Evolutionary conservation across 2,888 invertebrate genomes (phyloP).

Genomic region (Elysia crispata): DNA sequence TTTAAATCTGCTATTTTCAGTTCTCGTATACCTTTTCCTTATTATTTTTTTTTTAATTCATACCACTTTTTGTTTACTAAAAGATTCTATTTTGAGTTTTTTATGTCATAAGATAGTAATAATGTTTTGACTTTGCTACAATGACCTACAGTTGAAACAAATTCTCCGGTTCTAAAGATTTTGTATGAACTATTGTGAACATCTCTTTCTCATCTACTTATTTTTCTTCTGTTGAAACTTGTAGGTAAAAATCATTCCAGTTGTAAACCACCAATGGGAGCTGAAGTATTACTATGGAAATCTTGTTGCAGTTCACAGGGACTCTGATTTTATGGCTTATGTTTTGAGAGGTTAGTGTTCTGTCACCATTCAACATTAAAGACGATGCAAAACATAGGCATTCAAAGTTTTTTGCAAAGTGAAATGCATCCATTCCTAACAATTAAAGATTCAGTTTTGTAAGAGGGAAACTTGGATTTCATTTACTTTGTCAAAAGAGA

Average conservation of each 20-base stretch:
- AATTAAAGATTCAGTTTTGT: no score
- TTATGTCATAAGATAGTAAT: no score
- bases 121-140: no score
- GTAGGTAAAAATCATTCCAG: conserved; percentile 90
- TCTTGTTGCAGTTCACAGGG: conserved; percentile 90
- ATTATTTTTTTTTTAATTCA: no score
- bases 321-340: conserved; percentile 92
- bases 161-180: not conserved
- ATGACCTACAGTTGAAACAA: not conserved
- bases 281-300: conserved; percentile 91
- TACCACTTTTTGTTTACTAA: no score
- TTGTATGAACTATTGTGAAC: not conserved
- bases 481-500: no score
- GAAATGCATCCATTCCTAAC: no score
- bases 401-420: not conserved
- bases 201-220: not conserved
- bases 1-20: no score
- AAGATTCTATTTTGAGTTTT: no score
- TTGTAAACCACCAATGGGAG: conserved; percentile 96
- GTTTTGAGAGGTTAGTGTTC: conserved; percentile 87
- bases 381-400: not conserved
- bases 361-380: not conserved
- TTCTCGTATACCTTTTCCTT: no score
- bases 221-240: conserved; percentile 23
- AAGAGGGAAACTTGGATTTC: no score